Evolutionary conservation across 2,113 vertebrate genomes (phyloP).

Genomic region (Zosterops japonicus): DNA sequence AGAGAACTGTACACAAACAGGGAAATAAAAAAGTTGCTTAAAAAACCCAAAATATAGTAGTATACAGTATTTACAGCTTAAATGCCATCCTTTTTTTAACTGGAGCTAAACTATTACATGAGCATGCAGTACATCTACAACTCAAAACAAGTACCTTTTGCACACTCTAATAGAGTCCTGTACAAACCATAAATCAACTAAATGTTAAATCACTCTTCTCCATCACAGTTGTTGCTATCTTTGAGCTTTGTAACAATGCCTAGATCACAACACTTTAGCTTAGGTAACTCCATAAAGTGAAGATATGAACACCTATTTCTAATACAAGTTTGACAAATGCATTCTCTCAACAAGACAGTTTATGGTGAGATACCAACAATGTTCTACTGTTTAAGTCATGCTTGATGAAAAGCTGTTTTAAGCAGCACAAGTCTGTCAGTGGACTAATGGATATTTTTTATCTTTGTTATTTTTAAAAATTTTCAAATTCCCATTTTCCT

Average conservation of each 20-base stretch:
- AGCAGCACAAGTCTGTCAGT: background rate
- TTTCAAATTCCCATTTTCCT: background rate
- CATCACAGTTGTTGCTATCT: background rate
- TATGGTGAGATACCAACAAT: background rate
- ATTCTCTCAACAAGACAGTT: background rate
- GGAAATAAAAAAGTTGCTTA: conserved; percentile 75
- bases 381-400: background rate
- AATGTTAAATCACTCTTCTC: background rate
- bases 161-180: background rate
- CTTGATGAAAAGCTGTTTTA: background rate
- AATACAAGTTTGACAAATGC: background rate
- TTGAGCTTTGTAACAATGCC: conserved; percentile 21
- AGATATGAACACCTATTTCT: background rate
- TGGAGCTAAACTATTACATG: conserved; percentile 42
- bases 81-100: background rate
- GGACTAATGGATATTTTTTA: background rate
- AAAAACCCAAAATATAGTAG: conserved; percentile 65
- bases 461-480: background rate
- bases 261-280: background rate
- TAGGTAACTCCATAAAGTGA: background rate
- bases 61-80: conserved; percentile 79
- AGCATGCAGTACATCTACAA: conserved; percentile 67
- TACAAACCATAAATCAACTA: background rate
- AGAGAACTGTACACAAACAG: conserved; percentile 71
- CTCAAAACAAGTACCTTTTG: background rate